A percentile compares a stretch with the other conserved stretches of the same genome.
Conservation (phyloP, 2,797 vertebrate genomes). For the Artibeus lituratus region DNA sequence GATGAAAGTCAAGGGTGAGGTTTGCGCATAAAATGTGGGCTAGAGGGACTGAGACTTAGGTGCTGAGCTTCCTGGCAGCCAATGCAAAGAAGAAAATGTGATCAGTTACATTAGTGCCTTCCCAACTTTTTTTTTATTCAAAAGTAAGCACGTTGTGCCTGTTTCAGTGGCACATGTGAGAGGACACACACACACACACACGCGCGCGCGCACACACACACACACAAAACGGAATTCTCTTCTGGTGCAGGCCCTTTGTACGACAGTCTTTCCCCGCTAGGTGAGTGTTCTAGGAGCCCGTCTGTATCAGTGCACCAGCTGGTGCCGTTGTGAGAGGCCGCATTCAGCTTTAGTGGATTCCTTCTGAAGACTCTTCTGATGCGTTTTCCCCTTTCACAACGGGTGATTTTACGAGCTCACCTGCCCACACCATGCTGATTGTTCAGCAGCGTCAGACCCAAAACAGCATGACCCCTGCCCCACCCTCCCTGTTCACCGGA, state of each 20-base stretch:
- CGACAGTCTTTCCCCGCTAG: background rate
- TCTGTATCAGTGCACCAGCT: background rate
- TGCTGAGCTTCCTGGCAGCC: slow-evolving; percentile 37
- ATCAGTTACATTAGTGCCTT: background rate
- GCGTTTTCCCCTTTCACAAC: background rate
- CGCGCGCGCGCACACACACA: no score
- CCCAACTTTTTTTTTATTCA: background rate
- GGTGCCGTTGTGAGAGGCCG: background rate
- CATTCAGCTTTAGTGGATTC: background rate
- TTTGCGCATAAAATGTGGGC: background rate
- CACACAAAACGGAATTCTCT: background rate
- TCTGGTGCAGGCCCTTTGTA: background rate
- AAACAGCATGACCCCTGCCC: no score
- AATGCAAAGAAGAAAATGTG: slow-evolving; percentile 12
- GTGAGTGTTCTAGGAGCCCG: background rate
- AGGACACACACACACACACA: background rate
- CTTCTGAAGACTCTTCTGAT: background rate
- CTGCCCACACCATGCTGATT: background rate
- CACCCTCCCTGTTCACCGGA: no score
- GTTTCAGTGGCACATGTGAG: background rate
- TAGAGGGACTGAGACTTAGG: background rate
- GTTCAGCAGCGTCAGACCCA: no score
- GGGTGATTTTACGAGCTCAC: background rate
- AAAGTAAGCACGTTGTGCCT: background rate
- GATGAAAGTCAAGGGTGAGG: background rate